These are phyloP conservation scores for Trachymyrmex cornetzi DNA, from an alignment of 1,140 invertebrate species.

Conservation along the genomic window DNA sequence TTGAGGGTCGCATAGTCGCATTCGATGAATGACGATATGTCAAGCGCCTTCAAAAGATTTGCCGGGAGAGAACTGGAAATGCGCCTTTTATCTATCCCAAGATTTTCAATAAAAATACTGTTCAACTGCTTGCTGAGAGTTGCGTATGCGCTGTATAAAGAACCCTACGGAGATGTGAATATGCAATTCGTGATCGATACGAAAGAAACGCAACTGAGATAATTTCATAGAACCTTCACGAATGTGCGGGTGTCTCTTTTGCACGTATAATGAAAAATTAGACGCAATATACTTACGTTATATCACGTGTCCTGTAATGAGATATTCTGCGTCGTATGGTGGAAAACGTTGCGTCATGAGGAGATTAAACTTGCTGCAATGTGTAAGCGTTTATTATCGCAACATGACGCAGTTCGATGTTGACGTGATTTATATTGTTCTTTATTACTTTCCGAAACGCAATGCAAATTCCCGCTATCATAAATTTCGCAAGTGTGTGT, in stretches of 20 bases:
- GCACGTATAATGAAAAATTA: background rate
- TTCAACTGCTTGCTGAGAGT: no score
- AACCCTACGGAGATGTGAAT: background rate
- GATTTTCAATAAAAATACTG: background rate
- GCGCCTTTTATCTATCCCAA: background rate
- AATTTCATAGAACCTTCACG: background rate
- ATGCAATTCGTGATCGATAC: background rate
- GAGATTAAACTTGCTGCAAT: slow-evolving; percentile 33
- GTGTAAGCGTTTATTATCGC: slow-evolving; percentile 28
- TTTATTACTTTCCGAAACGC: slow-evolving; percentile 2
- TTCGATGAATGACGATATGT: slow-evolving; percentile 29
- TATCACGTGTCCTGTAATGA: background rate
- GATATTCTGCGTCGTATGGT: slow-evolving; percentile 1
- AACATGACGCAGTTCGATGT: background rate
- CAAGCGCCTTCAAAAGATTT: background rate
- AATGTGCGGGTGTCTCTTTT: no score
- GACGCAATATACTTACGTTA: slow-evolving; percentile 38
- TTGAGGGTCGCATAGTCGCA: background rate
- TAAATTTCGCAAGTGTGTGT: slow-evolving; percentile 9
- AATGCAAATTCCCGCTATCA: slow-evolving; percentile 1
- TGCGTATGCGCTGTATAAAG: no score
- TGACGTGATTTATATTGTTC: slow-evolving; percentile 4
- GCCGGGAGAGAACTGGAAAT: slow-evolving; percentile 7
- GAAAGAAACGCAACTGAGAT: background rate
- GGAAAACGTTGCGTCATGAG: slow-evolving; percentile 24